Conservation (phyloP, 2,888 invertebrate species). For the Didymodactylos carnosus region DNA sequence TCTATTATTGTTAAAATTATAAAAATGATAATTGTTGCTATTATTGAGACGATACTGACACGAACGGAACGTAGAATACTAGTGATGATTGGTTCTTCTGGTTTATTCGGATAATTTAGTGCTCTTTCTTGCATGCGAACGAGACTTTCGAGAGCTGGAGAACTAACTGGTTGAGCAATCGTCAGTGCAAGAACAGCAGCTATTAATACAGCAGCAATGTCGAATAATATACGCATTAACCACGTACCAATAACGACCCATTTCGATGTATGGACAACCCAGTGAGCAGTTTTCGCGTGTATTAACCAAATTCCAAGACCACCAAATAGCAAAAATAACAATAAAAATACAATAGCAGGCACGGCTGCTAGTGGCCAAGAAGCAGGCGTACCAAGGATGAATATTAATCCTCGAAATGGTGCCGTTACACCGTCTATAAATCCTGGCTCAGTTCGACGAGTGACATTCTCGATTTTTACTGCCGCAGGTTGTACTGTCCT, state of each 20-base stretch:
- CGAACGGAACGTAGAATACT: not conserved
- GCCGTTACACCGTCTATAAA: not conserved
- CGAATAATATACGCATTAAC: not conserved
- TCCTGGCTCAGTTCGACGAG: not conserved
- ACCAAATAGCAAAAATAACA: not conserved
- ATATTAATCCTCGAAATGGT: not conserved
- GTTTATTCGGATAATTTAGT: not conserved
- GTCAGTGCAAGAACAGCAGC: not conserved
- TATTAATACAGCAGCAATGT: not conserved
- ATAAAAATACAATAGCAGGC: not conserved
- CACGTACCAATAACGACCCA: not conserved
- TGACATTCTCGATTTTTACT: no score
- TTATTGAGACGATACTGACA: not conserved
- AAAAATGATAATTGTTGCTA: not conserved
- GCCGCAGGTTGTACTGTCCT: no score
- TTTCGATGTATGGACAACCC: not conserved
- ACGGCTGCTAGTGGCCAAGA: not conserved
- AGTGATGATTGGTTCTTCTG: not conserved
- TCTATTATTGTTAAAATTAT: not conserved
- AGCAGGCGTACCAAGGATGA: not conserved
- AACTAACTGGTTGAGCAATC: not conserved
- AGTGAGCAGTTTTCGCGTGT: not conserved
- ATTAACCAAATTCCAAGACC: not conserved
- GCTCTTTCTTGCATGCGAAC: not conserved
- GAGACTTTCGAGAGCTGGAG: not conserved